Evolutionary conservation across 2,113 vertebrate species (phyloP), one percentile per base, ranked within the genome.

Genomic region (Silurus asotus): DNA sequence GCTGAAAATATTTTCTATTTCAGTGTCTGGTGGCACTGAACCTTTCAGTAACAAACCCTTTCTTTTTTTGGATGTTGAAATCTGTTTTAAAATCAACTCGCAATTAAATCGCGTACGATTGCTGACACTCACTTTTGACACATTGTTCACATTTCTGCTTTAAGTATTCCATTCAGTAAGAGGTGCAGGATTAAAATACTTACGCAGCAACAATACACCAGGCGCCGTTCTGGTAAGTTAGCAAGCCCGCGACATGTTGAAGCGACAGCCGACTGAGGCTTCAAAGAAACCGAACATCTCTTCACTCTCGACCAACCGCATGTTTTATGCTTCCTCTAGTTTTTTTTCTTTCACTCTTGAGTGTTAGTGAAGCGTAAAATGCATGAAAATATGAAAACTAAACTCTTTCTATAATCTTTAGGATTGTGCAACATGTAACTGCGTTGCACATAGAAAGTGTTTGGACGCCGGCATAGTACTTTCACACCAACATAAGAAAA

Each of bases 61-160:
- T 23, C 0, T 25, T 69, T 37, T 8, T 5, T 2, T 6, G 70
- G 72, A 6, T 23, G 48, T 53, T 76, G 10, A n/a, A 0, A 51
- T 51, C 48, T 53, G 4, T 6, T 75, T 75, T 76, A 23, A 49
- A 75, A 15, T 65, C 62, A 10, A 19, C 9, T n/a, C 58, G n/a
- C 15, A 53, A 53, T 53, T 25, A 53, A 53, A 53, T 79, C 25
- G 5, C 8, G 9, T 28, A 37, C 19, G 37, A 37, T 78, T n/a
- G 3, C 51, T 5, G 75, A 25, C 49, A 15, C 51, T 56, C n/a
- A n/a, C n/a, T 58, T 58, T 58, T 58, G 55, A 58, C 76, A 78
- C 76, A 37, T 78, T 37, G n/a, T 59, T 76, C 74, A 25, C 51
- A 76, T 76, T 76, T 79, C 25, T 59, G 25, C 55, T 37, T 37